Conservation (phyloP, 2,888 invertebrate species). For the Cantharis rustica region DNA sequence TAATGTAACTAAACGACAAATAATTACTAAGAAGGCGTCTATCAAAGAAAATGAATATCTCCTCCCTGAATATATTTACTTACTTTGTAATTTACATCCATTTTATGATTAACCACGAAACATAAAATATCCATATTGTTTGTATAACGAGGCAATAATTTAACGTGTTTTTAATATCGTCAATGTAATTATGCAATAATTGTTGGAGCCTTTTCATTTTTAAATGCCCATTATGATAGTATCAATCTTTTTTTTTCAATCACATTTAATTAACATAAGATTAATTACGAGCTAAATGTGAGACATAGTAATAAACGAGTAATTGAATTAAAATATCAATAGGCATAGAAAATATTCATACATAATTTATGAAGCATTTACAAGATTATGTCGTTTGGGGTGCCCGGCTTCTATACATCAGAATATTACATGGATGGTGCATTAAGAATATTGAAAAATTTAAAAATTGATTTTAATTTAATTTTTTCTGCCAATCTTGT, state of each 20-base stretch:
- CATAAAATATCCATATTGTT: background rate
- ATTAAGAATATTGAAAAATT: background rate
- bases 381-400: background rate
- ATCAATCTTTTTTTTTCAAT: background rate
- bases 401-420: background rate
- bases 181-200: background rate
- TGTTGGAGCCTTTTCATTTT: background rate
- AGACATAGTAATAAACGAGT: background rate
- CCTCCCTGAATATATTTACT: background rate
- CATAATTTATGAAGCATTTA: background rate
- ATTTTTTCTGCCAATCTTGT: background rate
- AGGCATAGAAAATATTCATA: background rate
- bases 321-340: background rate
- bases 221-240: background rate
- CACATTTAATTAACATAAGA: background rate
- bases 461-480: background rate
- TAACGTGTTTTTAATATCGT: background rate
- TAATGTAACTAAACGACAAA: slow-evolving; percentile 2
- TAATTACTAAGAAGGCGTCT: background rate
- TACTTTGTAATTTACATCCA: slow-evolving; percentile 2
- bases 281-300: background rate
- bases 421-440: background rate
- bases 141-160: background rate
- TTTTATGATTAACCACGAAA: background rate
- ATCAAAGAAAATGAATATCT: slow-evolving; percentile 1